Conservation (phyloP, 2,113 vertebrate species). For the Sinocyclocheilus anshuiensis region DNA sequence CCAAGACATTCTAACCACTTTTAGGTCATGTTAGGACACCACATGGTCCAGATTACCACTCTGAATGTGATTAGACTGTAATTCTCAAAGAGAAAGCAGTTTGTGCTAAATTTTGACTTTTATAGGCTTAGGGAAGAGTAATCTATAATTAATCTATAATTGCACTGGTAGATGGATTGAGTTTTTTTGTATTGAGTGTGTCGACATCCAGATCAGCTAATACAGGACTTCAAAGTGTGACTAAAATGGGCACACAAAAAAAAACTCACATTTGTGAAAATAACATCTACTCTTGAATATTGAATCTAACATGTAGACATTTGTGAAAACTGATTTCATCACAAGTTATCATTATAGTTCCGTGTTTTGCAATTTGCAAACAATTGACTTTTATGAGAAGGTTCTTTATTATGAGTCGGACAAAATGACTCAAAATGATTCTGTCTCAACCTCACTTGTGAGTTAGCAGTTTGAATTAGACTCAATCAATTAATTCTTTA, state of each 20-base stretch:
- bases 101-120: neutral
- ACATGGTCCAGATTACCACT: neutral
- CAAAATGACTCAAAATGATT: no score
- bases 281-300: no score
- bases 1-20: neutral
- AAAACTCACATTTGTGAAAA: no score
- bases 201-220: neutral
- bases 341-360: no score
- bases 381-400: no score
- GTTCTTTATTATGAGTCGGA: no score
- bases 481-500: no score
- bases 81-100: neutral
- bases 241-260: neutral
- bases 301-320: no score
- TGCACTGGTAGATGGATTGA: neutral
- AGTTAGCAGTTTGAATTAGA: no score
- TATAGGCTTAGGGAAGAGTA: neutral
- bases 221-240: neutral
- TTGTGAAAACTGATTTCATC: no score
- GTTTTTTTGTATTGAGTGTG: neutral
- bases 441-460: no score
- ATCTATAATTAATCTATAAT: slow-evolving; percentile 17
- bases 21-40: neutral
- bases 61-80: neutral
- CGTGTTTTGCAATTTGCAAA: no score